Base-by-base conservation (phyloP, 2,888 invertebrate genomes). In the Plebejus argus region DNA sequence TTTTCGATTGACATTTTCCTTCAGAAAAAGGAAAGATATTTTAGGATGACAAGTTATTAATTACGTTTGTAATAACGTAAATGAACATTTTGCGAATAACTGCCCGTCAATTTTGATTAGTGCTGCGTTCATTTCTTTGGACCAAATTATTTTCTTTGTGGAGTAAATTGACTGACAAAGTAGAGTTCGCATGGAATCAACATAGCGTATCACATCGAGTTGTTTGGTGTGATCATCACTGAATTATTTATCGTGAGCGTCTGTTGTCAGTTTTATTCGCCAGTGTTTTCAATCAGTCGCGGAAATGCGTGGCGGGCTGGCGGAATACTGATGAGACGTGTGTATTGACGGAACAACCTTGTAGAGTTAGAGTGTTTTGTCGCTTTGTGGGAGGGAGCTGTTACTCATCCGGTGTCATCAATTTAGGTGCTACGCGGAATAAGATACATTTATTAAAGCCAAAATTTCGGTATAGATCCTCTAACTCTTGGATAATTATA, bases 241-340 rank as follows among this genome's bases (percentile, higher is more conserved):
- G 72, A 72, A 72, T 74, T 49, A 74, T 74, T 74, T 49, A 28
- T 28, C 74, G 49, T 74, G 74, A 28, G 28, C 74, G 49, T 23
- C 74, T 74, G 74, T 20, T 53, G 28, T 74, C 49, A 53, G 74
- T 74, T 72, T 39, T 20, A 39, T 71, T 74, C 28, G 49, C 28
- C 28, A 49, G 49, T 74, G 53, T 74, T 74, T 74, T 23, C 49
- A 74, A 74, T 28, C 45, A 45, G 53, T 74, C 23, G 53, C 74
- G 74, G 74, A 74, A 53, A 53, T 28, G 53, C 49, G 74, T 28
- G 20, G 53, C 18, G 74, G 49, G 49, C 15, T 72, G 20, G 72
- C 39, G 45, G 72, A 39, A 39, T 72, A 72, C 45, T 72, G 72
- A 72, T 39, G 72, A 45, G 20, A 20, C 23, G 45, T 71, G 71